These are phyloP conservation scores for Pilophorus perplexus DNA, from an alignment of 2,888 invertebrate genomes.

Conservation along the genomic window DNA sequence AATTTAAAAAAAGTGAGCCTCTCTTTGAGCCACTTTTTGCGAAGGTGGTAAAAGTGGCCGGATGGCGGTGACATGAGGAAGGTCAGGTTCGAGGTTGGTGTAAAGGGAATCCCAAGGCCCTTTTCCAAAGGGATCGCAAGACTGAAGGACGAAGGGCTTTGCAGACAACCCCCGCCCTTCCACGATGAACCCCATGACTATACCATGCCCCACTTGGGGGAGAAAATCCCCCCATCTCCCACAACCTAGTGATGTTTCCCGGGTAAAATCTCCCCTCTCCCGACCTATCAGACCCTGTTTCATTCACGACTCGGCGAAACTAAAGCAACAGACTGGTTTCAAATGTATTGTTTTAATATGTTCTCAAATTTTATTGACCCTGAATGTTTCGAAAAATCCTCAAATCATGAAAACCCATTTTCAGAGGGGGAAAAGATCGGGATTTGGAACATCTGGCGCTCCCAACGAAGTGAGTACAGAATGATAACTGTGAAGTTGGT, in stretches of 20 bases:
- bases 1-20: no score
- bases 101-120: no score
- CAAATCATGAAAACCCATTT: constrained; percentile 1
- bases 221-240: background rate
- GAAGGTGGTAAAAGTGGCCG: no score
- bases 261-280: no score
- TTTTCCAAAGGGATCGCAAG: background rate
- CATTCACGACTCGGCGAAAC: no score
- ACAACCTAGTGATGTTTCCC: no score
- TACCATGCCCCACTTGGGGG: background rate
- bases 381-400: background rate
- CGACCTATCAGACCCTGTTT: no score
- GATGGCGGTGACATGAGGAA: no score
- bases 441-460: constrained; percentile 8
- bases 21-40: no score
- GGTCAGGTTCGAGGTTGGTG: no score
- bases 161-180: background rate
- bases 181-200: background rate
- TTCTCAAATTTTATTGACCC: background rate
- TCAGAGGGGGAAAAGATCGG: constrained; percentile 23
- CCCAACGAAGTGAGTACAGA: constrained; percentile 14
- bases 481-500: no score
- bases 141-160: background rate
- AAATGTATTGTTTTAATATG: background rate
- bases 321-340: background rate